phyloP scores from a whole-genome alignment of 2,888 invertebrate species.

The Volucella inanis region DNA sequence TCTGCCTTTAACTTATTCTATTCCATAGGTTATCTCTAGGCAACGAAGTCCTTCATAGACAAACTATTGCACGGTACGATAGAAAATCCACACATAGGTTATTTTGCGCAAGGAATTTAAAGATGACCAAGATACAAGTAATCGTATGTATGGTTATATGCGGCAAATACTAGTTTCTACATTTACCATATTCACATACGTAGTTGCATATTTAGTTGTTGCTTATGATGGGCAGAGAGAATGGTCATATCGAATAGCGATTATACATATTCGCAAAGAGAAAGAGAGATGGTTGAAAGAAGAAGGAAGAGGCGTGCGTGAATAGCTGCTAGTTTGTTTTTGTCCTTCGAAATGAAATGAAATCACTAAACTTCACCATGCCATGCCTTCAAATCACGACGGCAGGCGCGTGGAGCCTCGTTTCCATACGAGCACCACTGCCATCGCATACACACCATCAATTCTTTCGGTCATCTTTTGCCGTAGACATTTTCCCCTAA shows the following conservation, averaged over 20 bases:
- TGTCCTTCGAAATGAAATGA: slow-evolving; percentile 69
- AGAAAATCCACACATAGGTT: slow-evolving; percentile 59
- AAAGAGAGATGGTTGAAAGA: slow-evolving; percentile 56
- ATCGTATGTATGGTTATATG: background rate
- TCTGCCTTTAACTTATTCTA: slow-evolving; percentile 51
- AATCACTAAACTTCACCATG: slow-evolving; percentile 57
- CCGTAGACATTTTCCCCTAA: slow-evolving; percentile 69
- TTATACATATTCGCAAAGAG: slow-evolving; percentile 40
- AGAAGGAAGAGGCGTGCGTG: slow-evolving; percentile 56
- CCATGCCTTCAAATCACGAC: slow-evolving; percentile 53
- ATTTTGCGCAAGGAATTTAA: slow-evolving; percentile 72
- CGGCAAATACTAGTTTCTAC: slow-evolving; percentile 55
- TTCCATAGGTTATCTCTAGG: slow-evolving; percentile 23
- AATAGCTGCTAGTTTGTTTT: slow-evolving; percentile 68
- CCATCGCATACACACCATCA: slow-evolving; percentile 59
- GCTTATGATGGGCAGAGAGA: slow-evolving; percentile 41
- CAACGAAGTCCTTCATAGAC: slow-evolving; percentile 32
- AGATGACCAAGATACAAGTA: slow-evolving; percentile 66
- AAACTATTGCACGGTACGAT: slow-evolving; percentile 53
- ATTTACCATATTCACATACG: slow-evolving; percentile 26
- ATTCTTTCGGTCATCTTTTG: slow-evolving; percentile 74
- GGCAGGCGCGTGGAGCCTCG: background rate
- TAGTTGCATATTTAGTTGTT: slow-evolving; percentile 48
- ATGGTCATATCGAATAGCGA: slow-evolving; percentile 62
- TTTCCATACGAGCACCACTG: slow-evolving; percentile 21